Conservation (phyloP, 2,888 invertebrate genomes). For the Omphaloscelis lunosa region DNA sequence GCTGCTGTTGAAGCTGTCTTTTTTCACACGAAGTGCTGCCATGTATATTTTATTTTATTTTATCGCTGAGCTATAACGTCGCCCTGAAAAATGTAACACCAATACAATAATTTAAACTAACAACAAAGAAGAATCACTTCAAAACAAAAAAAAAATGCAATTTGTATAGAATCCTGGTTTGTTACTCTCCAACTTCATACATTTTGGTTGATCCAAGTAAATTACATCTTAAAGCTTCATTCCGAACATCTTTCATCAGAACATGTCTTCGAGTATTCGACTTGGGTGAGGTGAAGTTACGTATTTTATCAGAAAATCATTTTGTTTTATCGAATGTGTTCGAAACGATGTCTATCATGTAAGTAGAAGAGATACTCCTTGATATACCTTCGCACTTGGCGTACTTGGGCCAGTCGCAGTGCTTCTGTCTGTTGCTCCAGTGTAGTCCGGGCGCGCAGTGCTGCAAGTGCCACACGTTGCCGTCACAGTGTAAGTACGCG, state of each 20-base stretch:
- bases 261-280: neutral
- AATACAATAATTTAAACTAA: neutral
- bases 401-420: conserved; percentile 95
- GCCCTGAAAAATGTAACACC: neutral
- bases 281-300: neutral
- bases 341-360: neutral
- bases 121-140: neutral
- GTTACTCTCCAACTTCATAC: no score
- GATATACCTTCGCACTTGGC: conserved; percentile 92
- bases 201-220: neutral
- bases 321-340: neutral
- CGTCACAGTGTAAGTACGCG: conserved; percentile 94
- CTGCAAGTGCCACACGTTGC: conserved; percentile 92
- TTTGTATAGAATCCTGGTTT: neutral
- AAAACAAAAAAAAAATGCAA: neutral
- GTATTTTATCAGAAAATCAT: neutral
- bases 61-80: neutral
- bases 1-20: neutral
- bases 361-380: conserved; percentile 18
- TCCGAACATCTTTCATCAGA: neutral
- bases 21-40: neutral
- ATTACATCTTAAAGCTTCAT: neutral
- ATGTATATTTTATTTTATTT: neutral
- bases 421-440: conserved; percentile 93
- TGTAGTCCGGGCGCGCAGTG: conserved; percentile 95